phyloP scores from a whole-genome alignment of 2,113 vertebrate species.

The Rhinogobius similis region DNA sequence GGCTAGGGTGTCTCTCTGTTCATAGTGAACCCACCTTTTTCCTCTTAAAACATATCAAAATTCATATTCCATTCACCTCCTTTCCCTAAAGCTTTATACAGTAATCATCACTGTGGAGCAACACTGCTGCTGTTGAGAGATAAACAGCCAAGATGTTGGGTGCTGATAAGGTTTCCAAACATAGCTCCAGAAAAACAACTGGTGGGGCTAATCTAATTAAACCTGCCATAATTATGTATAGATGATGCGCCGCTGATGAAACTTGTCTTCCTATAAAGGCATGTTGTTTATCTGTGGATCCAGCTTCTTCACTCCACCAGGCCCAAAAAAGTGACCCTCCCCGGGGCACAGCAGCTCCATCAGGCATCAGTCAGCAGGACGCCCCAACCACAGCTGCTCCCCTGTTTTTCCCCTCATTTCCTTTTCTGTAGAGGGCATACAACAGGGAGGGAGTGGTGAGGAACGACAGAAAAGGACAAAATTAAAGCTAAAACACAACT shows the following conservation, averaged over 20 bases:
- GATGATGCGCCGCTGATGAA: constrained; percentile 37
- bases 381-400: constrained; percentile 67
- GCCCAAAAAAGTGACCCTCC: constrained; percentile 57
- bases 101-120: constrained; percentile 16
- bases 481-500: constrained; percentile 32
- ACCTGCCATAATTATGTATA: constrained; percentile 28
- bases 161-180: constrained; percentile 47
- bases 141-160: constrained; percentile 41
- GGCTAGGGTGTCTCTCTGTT: neutral
- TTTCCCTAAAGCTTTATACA: constrained; percentile 13
- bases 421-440: constrained; percentile 52
- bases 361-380: constrained; percentile 58
- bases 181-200: constrained; percentile 14
- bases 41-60: neutral
- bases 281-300: constrained; percentile 32
- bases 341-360: constrained; percentile 49
- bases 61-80: neutral
- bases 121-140: constrained; percentile 39
- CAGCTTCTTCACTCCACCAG: constrained; percentile 37
- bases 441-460: constrained; percentile 62
- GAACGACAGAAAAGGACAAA: constrained; percentile 78
- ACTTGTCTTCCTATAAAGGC: constrained; percentile 9
- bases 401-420: constrained; percentile 37
- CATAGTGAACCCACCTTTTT: neutral
- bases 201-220: constrained; percentile 45